Base-by-base conservation (phyloP, 1,140 invertebrate species). In the Augochlora pura region DNA sequence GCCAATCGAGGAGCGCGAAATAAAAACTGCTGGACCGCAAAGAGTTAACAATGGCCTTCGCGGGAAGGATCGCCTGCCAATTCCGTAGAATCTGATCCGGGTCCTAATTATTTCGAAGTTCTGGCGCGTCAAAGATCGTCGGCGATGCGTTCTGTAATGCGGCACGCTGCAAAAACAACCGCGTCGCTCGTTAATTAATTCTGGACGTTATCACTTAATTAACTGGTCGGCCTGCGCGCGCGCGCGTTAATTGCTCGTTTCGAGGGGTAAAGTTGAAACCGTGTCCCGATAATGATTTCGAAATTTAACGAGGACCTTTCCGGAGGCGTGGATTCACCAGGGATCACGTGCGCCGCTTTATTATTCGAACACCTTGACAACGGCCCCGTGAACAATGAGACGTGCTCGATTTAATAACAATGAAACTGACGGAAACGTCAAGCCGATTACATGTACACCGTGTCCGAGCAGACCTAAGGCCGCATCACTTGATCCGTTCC, bases 71-170 rank as follows among this genome's bases (percentile, higher is more conserved):
- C 42, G 42, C 9, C 9, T 10, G 42, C 42, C 12, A 42, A 1
- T 42, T 42, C 8, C 42, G 42, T 14, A 10, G 14, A 46, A 54
- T 16, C n/a, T 10, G 21, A 23, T 59, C 2, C 23, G 3, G 49
- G 32, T 32, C 62, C 23, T 63, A 42, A 77, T 70, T 77, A 70
- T 63, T 54, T 39, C 42, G 16, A 14, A 62, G 12, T 49, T 60
- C 60, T 25, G 39, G 21, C 0, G 16, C 38, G 49, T 38, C 74
- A 52, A 52, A 7, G 27, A 46, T 12, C 10, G 42, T 12, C 42
- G 42, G 14, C 42, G 42, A 46, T 46, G 42, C 32, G 32, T 32
- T 32, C 32, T 32, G 32, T 32, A 32, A 32, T 32, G 32, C 32
- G 32, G 32, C 32, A 32, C 32, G 32, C 32, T 12, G 42, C 39